Conservation (phyloP, 1,140 invertebrate species). For the Diorhabda carinulata region DNA sequence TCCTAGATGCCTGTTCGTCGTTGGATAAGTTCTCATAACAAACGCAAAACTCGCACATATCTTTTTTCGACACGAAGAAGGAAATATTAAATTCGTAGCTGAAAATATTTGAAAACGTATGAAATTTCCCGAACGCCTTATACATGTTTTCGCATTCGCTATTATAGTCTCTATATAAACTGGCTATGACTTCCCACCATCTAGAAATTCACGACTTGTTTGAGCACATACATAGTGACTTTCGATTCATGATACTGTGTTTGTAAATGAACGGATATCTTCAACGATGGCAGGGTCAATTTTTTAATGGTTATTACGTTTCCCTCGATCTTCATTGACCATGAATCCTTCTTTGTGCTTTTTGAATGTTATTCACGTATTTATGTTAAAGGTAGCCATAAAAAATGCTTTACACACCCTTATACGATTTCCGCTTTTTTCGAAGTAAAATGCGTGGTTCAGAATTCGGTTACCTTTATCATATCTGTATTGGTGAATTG, state of each 20-base stretch:
- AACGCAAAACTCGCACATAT: conserved; percentile 45
- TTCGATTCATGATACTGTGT: conserved; percentile 40
- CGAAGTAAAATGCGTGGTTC: too few species aligned
- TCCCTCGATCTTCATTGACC: conserved; percentile 15
- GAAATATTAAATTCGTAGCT: conserved; percentile 42
- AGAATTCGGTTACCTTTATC: too few species aligned
- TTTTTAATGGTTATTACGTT: conserved; percentile 12
- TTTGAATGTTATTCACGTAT: not conserved
- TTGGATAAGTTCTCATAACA: conserved; percentile 38
- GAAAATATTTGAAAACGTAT: conserved; percentile 33
- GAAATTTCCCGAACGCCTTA: conserved; percentile 17
- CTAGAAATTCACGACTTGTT: conserved; percentile 40
- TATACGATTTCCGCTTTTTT: too few species aligned
- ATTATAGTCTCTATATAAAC: conserved; percentile 33
- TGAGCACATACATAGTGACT: conserved; percentile 40
- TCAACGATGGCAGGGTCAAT: conserved; percentile 24
- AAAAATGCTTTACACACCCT: not conserved
- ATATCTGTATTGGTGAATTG: too few species aligned
- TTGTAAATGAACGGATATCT: conserved; percentile 24
- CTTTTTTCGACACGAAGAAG: conserved; percentile 47
- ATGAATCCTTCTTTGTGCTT: not conserved
- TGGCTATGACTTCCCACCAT: conserved; percentile 39
- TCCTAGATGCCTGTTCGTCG: conserved; percentile 29
- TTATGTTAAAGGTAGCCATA: not conserved
- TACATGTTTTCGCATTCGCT: conserved; percentile 16